These are phyloP conservation scores for Epinephelus fuscoguttatus DNA, from an alignment of 2,113 vertebrate genomes.

Conservation along the genomic window DNA sequence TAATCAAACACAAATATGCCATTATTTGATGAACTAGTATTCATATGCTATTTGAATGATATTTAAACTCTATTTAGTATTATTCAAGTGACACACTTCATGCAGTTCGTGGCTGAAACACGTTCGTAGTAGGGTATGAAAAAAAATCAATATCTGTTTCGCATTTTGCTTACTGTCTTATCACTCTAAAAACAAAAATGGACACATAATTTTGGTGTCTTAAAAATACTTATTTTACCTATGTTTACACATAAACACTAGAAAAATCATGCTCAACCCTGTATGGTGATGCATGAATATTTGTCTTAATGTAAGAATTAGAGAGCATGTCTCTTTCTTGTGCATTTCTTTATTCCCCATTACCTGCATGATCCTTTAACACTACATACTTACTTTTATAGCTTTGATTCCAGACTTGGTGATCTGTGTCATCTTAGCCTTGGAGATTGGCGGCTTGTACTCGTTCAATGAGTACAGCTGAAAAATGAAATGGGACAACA, in stretches of 20 bases:
- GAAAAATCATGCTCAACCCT: neutral
- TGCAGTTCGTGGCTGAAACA: neutral
- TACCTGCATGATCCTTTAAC: constrained; percentile 53
- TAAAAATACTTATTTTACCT: neutral
- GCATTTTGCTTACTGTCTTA: no score
- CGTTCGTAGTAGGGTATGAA: neutral
- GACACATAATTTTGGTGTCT: neutral
- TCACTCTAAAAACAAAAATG: neutral
- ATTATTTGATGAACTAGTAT: neutral
- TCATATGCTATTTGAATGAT: neutral
- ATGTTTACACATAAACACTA: neutral
- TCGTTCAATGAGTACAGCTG: constrained; percentile 98
- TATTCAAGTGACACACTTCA: no score
- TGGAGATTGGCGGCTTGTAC: constrained; percentile 99
- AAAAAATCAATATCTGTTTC: neutral
- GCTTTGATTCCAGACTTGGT: constrained; percentile 99
- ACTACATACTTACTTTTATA: constrained; percentile 94
- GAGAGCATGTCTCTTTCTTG: neutral
- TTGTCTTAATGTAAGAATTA: neutral
- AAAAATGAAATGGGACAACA: constrained; percentile 50
- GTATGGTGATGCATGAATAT: neutral
- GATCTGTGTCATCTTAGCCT: constrained; percentile 99
- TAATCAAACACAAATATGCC: neutral
- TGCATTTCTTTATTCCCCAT: constrained; percentile 23
- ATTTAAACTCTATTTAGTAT: neutral